Evolutionary conservation across 2,888 invertebrate species (phyloP).

Genomic region (Lochmaea crataegi): DNA sequence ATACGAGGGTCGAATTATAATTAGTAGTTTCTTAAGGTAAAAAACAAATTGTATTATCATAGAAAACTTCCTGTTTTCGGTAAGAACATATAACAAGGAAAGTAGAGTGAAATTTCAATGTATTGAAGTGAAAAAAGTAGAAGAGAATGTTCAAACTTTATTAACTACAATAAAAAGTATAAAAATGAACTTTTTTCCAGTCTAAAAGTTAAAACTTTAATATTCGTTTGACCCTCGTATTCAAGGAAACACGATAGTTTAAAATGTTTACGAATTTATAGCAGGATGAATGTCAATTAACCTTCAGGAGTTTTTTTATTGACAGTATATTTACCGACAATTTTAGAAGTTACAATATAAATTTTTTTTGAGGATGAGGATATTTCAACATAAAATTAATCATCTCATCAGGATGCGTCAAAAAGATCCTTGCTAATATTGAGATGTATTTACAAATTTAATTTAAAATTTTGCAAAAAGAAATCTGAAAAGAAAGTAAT

Average conservation of each 20-base stretch:
- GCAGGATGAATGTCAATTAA: neutral
- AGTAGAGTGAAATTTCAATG: too few relatives aligned
- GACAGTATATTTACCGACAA: neutral
- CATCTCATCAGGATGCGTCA: neutral
- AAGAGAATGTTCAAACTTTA: too few relatives aligned
- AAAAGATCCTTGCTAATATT: neutral
- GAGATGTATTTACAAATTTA: neutral
- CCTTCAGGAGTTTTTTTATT: neutral
- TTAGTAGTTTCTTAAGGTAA: neutral
- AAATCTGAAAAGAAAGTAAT: neutral
- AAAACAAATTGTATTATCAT: too few relatives aligned
- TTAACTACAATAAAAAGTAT: too few relatives aligned
- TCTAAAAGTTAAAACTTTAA: too few relatives aligned
- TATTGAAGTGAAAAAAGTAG: too few relatives aligned
- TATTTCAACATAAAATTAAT: neutral
- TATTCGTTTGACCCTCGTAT: neutral
- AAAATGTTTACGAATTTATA: neutral
- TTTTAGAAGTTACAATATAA: neutral
- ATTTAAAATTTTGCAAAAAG: constrained; percentile 1
- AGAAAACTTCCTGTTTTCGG: too few relatives aligned
- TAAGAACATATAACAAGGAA: too few relatives aligned
- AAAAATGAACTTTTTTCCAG: too few relatives aligned
- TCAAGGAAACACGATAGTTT: neutral
- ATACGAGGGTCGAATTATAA: neutral
- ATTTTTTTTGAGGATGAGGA: neutral